These are phyloP conservation scores for Plagodis dolabraria DNA, from an alignment of 2,888 invertebrate genomes.

Conservation along the genomic window DNA sequence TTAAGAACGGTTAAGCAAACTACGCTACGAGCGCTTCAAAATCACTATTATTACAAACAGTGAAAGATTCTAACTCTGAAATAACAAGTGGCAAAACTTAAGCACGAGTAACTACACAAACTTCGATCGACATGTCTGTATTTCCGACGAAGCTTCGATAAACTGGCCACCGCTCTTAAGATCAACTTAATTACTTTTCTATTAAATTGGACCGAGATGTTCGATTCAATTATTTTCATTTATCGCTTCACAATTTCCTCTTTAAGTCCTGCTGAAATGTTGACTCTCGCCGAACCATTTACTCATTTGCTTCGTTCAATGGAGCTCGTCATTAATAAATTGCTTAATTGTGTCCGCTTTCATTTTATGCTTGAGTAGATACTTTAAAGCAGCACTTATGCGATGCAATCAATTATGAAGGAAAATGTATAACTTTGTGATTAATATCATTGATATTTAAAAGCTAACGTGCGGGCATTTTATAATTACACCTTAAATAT, in stretches of 20 bases:
- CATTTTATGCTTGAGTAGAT: conserved; percentile 44
- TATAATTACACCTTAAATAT: no score
- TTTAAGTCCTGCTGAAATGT: conserved; percentile 14
- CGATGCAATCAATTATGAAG: background rate
- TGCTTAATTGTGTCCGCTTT: conserved; percentile 47
- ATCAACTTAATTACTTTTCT: conserved; percentile 46
- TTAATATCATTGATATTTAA: no score
- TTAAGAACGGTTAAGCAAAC: no score
- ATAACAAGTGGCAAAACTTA: conserved; percentile 1
- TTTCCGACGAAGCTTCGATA: conserved; percentile 32
- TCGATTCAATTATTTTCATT: conserved; percentile 31
- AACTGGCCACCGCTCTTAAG: conserved; percentile 41
- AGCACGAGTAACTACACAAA: conserved; percentile 15
- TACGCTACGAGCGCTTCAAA: no score
- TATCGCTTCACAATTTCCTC: conserved; percentile 25
- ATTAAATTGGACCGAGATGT: conserved; percentile 27
- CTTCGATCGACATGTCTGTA: conserved; percentile 35
- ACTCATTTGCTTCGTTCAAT: conserved; percentile 25
- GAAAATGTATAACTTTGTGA: background rate
- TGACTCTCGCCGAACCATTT: conserved; percentile 17
- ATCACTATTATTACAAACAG: conserved; percentile 19
- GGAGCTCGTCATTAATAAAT: conserved; percentile 47
- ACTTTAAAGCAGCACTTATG: conserved; percentile 25
- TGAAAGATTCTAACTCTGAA: conserved; percentile 24
- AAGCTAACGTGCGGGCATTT: no score